Evolutionary conservation across 2,888 invertebrate genomes (phyloP).

Genomic region (Phaedon cochleariae): DNA sequence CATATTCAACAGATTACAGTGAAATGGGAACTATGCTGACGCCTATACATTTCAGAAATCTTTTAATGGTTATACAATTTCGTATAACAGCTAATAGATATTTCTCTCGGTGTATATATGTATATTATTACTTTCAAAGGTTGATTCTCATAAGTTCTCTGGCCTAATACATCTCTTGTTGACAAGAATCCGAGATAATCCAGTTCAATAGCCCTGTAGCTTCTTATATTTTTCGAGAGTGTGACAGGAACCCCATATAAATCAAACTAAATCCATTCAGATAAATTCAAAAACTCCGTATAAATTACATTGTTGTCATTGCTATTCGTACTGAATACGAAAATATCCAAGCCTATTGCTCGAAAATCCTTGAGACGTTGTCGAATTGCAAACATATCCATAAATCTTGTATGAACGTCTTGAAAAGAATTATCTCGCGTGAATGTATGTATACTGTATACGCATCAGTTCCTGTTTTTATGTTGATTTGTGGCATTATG

Average conservation of each 20-base stretch:
- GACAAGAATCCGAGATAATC: neutral
- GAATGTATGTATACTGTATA: constrained; percentile 20
- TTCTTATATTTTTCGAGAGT: constrained; percentile 1
- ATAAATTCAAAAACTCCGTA: constrained; percentile 53
- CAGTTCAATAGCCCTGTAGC: neutral
- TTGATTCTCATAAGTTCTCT: too few relatives aligned
- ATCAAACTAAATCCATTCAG: constrained; percentile 48
- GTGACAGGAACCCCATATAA: constrained; percentile 39
- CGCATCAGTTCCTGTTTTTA: constrained; percentile 18
- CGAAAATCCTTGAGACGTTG: constrained; percentile 54
- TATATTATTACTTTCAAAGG: too few relatives aligned
- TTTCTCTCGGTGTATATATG: too few relatives aligned
- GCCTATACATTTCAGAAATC: too few relatives aligned
- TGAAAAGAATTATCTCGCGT: constrained; percentile 44
- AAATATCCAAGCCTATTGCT: constrained; percentile 47
- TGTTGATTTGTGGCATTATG: constrained; percentile 11
- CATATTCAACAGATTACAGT: too few relatives aligned
- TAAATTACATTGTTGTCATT: constrained; percentile 56
- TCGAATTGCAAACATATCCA: constrained; percentile 51
- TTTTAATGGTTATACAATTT: too few relatives aligned
- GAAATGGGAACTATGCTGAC: too few relatives aligned
- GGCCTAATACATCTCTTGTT: neutral
- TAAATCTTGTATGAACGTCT: constrained; percentile 47
- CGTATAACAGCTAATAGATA: too few relatives aligned
- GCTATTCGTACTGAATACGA: constrained; percentile 51